Conservation (phyloP, 2,113 vertebrate genomes). For the Castor canadensis region DNA sequence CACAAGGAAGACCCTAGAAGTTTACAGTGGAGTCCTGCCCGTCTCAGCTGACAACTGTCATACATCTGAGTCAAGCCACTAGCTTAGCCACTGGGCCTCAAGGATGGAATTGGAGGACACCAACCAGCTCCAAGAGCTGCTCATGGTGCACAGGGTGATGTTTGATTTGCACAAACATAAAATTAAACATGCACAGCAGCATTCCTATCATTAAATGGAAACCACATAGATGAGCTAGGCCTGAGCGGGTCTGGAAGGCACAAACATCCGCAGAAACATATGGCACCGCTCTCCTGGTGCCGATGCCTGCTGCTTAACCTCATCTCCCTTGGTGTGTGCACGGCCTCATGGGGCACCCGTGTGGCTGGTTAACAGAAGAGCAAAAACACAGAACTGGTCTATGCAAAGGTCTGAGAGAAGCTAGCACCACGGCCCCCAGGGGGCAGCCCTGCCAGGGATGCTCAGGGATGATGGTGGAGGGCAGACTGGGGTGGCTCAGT, state of each 20-base stretch:
- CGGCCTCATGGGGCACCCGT: background rate
- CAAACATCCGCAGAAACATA: background rate
- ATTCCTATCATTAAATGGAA: background rate
- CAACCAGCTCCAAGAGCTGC: background rate
- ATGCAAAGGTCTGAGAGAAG: background rate
- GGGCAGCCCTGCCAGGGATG: rapidly evolving
- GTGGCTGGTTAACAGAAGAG: background rate
- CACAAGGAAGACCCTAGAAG: too few species aligned
- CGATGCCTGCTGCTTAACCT: background rate
- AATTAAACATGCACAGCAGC: background rate
- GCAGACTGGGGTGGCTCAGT: too few species aligned
- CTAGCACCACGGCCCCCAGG: rapidly evolving
- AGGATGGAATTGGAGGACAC: rapidly evolving
- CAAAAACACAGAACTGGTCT: background rate
- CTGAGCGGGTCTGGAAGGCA: background rate
- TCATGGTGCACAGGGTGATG: background rate
- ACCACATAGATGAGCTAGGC: background rate
- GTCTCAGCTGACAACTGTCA: too few species aligned
- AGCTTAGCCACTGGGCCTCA: background rate
- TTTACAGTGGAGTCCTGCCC: rapidly evolving
- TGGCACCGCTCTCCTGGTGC: background rate
- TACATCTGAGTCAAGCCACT: background rate
- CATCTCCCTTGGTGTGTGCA: rapidly evolving
- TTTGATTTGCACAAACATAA: background rate
- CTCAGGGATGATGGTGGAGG: rapidly evolving